Base-by-base conservation (phyloP, 2,888 invertebrate species). In the Lysandra coridon region DNA sequence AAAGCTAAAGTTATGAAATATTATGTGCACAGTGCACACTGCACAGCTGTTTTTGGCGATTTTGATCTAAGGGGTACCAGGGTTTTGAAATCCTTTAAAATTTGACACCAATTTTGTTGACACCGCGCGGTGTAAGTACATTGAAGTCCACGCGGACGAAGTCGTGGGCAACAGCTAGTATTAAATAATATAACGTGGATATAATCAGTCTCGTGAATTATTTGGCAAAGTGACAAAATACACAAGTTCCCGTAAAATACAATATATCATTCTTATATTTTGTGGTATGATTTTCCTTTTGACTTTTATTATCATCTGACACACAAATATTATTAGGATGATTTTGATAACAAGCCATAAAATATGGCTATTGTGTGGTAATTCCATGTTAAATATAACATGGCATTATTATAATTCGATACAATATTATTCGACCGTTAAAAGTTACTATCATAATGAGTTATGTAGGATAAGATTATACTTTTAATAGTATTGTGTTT, bases 221-320 rank as follows among this genome's bases (percentile, higher is more conserved):
- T 76, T 76, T 76, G 76, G 76, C 76, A 76, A 12, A 57, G 76
- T 76, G 76, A 76, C 76, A 76, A 76, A 75, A 53, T 76, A 76
- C 33, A 76, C 30, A 57, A 76, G 53, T 76, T 53, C 33, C 49
- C 76, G 76, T 76, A 12, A 76, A 76, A 76, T 76, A 76, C 53
- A 76, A 76, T 76, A 76, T 76, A 76, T 76, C 76, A 57, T 76
- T 76, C 76, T 33, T 75, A 23, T 53, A 76, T 53, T 76, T 76
- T 53, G 53, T 53, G 33, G 53, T 76, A 76, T 76, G 17, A 57
- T 57, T 76, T 57, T 53, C 53, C 53, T 33, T 57, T 76, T 57
- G 49, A 30, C 76, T 57, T 37, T 76, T 76, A 76, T 57, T 76
- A 76, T 57, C 37, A 76, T 76, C 57, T 76, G 53, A 75, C 75